Evolutionary conservation across 2,113 vertebrate species (phyloP), one percentile per base, ranked within the genome.

Genomic region (Brachirus orientalis): DNA sequence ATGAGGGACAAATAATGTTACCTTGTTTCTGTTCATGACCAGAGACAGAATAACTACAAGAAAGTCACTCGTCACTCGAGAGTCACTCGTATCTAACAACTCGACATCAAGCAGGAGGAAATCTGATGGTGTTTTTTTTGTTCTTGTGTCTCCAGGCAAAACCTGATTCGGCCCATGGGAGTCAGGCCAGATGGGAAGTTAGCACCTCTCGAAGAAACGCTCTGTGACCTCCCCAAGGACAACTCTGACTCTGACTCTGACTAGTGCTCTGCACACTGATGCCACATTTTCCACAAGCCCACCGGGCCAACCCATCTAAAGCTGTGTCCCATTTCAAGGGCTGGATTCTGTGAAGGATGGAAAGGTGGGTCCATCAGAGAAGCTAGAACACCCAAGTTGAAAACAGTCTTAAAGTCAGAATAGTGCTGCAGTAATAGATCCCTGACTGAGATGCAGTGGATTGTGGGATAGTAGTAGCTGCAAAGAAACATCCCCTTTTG

Each of bases 81-180:
- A n/a, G n/a, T n/a, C n/a, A n/a, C n/a, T n/a, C n/a, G n/a, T n/a
- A n/a, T n/a, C n/a, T n/a, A n/a, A n/a, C n/a, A n/a, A n/a, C n/a
- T n/a, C n/a, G n/a, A n/a, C n/a, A n/a, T n/a, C n/a, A n/a, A n/a
- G n/a, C n/a, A n/a, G n/a, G n/a, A n/a, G n/a, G n/a, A n/a, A n/a
- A n/a, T n/a, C n/a, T n/a, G n/a, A n/a, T 56, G 8, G 44, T 60
- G 1, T 37, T 57, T 1, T 54, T 62, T 38, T 14, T 79, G 69
- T 74, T 22, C 86, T 74, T 88, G 84, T 78, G 89, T 88, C 83
- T 78, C 28, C 93, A 99, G 97, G 80, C 95, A 98, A 90, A 94
- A 96, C 77, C 83, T 99, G 83, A 98, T 99, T 86, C 95, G 95
- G 62, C 98, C 98, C 22, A 97, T 99, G 96, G 96, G 95, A 54